Evolutionary conservation across 2,113 vertebrate species (phyloP), one percentile per base, ranked within the genome.

Genomic region (Microtus oregoni): DNA sequence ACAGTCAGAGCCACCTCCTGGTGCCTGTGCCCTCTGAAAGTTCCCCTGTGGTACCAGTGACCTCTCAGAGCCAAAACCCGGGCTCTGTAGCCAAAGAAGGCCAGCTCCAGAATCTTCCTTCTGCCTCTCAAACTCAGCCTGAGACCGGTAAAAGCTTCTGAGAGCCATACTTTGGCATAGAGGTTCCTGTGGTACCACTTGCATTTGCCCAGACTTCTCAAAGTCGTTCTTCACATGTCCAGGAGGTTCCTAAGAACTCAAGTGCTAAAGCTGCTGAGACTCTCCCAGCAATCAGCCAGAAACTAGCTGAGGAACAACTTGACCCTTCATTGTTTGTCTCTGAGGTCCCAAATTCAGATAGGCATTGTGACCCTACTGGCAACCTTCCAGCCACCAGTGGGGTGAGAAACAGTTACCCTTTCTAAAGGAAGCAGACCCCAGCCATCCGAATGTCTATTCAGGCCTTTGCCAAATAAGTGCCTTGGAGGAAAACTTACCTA

Each of bases 401-500:
- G 11, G 35, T 15, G 61, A 93, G 52, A 35, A 73, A 86, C 58
- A 50, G 50, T 85, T n/a, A 3, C 5, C 13, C 41, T 32, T 41
- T 22, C 47, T 92, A 95, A 86, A 72, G 82, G 86, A 73, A 44
- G 26, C 75, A 61, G 28, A 68, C 28, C 26, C 30, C 24, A 63
- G 67, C 24, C 47, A 11, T 86, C 44, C 9, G 20, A 63, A 30
- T 24, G 65, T 77, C 32, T n/a, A 17, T 73, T 61, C 22, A 35
- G 32, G 50, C 68, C 76, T 90, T 89, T 70, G 35, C 72, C 86
- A 94, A 96, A 95, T 96, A 94, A 96, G 95, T 97, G 65, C 68
- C 76, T 94, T 90, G 7, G 28, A 91, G n/a, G 79, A 89, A 94
- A 65, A 93, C 32, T 88, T 77, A 85, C 44, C 26, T 65, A 28